Conservation (phyloP, 2,888 invertebrate species). For the Caenorhabditis panamensis region DNA sequence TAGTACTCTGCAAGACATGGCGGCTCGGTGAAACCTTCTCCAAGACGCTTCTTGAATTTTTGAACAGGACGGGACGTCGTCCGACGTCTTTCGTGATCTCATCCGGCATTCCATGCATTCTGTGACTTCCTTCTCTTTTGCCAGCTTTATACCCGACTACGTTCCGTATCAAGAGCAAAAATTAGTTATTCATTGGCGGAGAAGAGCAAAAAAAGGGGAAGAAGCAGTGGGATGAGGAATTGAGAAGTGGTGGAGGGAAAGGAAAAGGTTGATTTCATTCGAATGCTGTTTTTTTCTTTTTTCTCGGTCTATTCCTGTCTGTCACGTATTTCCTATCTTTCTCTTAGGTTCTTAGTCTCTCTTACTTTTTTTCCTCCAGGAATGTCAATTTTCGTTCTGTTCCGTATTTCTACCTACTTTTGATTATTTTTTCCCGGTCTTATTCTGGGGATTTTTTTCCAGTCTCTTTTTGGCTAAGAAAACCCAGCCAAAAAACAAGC, state of each 20-base stretch:
- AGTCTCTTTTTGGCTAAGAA: background rate
- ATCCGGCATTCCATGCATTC: constrained; percentile 58
- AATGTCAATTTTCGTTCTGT: background rate
- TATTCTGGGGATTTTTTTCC: background rate
- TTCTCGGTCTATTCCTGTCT: constrained; percentile 3
- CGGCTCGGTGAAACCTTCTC: background rate
- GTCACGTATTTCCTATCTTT: background rate
- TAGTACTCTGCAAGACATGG: background rate
- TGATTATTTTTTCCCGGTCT: background rate
- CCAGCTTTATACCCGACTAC: constrained; percentile 45
- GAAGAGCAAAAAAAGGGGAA: constrained; percentile 43
- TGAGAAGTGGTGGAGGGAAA: background rate
- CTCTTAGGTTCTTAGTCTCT: background rate
- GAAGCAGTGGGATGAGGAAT: constrained; percentile 6
- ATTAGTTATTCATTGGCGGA: constrained; percentile 56
- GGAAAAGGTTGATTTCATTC: constrained; percentile 20
- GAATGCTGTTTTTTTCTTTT: constrained; percentile 12
- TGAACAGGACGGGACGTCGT: constrained; percentile 10
- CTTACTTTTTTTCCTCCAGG: background rate
- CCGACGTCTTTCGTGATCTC: constrained; percentile 34
- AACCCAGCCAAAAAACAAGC: background rate
- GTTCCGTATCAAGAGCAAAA: constrained; percentile 55
- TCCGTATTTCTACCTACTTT: background rate
- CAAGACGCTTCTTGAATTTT: constrained; percentile 27
- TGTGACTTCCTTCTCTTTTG: constrained; percentile 36